Base-by-base conservation (phyloP, 2,797 vertebrate species). In the Adrianichthys oophorus region DNA sequence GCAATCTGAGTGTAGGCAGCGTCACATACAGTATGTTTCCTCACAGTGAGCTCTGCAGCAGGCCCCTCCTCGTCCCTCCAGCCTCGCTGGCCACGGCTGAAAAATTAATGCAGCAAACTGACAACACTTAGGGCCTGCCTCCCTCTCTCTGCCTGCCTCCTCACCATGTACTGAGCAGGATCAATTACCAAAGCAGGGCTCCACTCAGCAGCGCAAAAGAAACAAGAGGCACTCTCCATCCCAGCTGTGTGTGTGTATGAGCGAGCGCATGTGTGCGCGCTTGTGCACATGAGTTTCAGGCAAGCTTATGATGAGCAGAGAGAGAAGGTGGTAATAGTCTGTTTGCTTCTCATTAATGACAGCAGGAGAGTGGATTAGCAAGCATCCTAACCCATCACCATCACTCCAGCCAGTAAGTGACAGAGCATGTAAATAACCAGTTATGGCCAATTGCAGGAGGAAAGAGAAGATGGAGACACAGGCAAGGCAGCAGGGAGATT, bases 91-190 rank as follows among this genome's bases (percentile, higher is more conserved):
- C 82, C 80, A 62, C 23, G 53, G 85, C 84, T 92, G 90, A 92
- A 90, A 91, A 91, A 92, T 91, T 80, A 90, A 91, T 92, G 90
- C 90, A 88, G 87, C 86, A 92, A 91, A 90, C 79, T 86, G 85
- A 85, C 85, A 83, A 89, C 71, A 87, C 87, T 91, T 90, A 84
- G 82, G 86, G 81, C 81, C 88, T 81, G 74, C 56, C 72, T 67
- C 78, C 70, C 54, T 23, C 75, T 69, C 76, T 70, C 59, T 48
- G 47, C 48, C 68, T 52, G 52, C 45, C 48, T 65, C 67, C 62
- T 62, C 72, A 78, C 70, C 56, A 71, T 82, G 82, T 85, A 87
- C 82, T 84, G 86, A 86, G 87, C 89, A 88, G 88, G 90, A 93
- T 92, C 91, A 91, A 92, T 92, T 92, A 92, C 90, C 67, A 78